Evolutionary conservation across 2,888 invertebrate species (phyloP).

Genomic region (Sinohyriopsis cumingii): DNA sequence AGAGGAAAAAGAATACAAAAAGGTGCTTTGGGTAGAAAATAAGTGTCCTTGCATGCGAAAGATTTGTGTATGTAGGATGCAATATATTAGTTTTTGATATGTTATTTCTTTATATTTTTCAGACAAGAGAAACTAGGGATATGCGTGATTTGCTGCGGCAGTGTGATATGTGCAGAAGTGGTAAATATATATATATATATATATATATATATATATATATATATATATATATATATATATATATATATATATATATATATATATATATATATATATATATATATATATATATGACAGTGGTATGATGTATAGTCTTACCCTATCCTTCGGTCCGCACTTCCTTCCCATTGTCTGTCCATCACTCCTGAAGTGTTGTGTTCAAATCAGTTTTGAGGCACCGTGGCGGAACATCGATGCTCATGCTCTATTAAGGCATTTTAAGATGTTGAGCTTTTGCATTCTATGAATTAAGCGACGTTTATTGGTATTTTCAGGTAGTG

Average conservation of each 20-base stretch:
- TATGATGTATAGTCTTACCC: not conserved
- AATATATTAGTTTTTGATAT: not conserved
- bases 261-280: no score
- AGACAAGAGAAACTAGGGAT: slow-evolving; percentile 52
- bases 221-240: no score
- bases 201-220: not conserved
- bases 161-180: slow-evolving; percentile 58
- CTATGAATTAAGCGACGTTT: no score
- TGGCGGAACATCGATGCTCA: not conserved
- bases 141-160: slow-evolving; percentile 47
- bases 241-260: not conserved
- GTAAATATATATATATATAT: not conserved
- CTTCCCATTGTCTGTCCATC: not conserved
- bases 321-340: not conserved
- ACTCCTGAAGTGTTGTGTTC: not conserved
- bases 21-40: no score
- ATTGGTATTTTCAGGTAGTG: no score
- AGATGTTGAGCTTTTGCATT: not conserved
- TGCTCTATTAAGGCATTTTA: not conserved
- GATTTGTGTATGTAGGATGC: no score
- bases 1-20: no score
- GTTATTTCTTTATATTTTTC: slow-evolving; percentile 8
- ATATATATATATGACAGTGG: not conserved
- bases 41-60: no score
- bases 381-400: no score